These are phyloP conservation scores for Ciconia boyciana DNA, from an alignment of 2,113 vertebrate genomes.

Conservation along the genomic window DNA sequence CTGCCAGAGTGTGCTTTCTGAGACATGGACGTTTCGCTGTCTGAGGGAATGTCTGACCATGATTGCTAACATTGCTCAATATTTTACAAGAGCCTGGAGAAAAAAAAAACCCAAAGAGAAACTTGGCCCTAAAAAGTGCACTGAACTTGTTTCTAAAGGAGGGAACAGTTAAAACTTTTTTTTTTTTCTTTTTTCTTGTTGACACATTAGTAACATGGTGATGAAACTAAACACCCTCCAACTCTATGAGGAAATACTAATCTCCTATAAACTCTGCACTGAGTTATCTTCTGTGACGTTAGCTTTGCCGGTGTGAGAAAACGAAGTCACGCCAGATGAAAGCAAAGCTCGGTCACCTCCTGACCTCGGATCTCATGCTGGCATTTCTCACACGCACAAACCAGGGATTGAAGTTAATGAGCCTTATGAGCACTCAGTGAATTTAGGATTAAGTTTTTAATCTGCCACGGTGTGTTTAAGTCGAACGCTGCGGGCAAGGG, in stretches of 20 bases:
- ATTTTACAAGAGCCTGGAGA: neutral
- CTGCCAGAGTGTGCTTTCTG: neutral
- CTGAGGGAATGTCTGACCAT: neutral
- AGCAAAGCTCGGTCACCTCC: neutral
- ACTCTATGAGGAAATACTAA: neutral
- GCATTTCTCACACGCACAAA: neutral
- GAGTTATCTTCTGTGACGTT: neutral
- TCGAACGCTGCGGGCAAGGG: rapidly evolving
- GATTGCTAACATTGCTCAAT: neutral
- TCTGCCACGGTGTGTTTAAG: neutral
- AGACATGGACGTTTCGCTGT: neutral
- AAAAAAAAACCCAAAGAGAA: neutral
- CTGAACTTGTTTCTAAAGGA: neutral
- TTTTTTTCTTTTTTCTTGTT: neutral
- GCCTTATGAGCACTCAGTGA: neutral
- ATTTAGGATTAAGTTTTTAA: conserved; percentile 4
- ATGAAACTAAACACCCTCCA: neutral
- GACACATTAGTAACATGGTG: neutral
- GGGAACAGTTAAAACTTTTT: neutral
- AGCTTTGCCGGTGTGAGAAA: neutral
- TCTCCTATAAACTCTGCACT: rapidly evolving
- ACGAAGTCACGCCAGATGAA: rapidly evolving
- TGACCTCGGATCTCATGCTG: neutral
- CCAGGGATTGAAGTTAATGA: neutral
- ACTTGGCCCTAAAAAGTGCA: neutral